These are phyloP conservation scores for Phoenicopterus ruber DNA, from an alignment of 2,113 vertebrate species.

Conservation along the genomic window DNA sequence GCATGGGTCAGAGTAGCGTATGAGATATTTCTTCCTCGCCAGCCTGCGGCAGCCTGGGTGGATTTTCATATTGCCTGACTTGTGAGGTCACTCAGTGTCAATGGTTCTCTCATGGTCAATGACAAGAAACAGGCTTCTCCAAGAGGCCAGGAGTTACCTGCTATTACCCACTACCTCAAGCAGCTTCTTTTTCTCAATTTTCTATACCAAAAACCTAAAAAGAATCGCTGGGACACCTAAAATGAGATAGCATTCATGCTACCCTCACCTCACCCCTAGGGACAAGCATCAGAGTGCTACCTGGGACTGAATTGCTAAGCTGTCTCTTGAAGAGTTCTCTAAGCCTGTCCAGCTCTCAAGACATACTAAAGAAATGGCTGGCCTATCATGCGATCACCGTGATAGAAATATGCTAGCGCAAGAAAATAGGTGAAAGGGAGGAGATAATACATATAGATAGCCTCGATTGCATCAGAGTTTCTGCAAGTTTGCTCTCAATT, in stretches of 20 bases:
- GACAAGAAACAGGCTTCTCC: background rate
- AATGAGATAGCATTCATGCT: background rate
- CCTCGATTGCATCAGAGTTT: background rate
- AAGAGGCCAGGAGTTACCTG: background rate
- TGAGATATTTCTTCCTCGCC: background rate
- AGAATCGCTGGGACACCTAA: background rate
- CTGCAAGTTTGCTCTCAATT: background rate
- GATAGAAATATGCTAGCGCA: background rate
- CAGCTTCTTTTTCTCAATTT: background rate
- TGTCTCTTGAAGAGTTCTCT: background rate
- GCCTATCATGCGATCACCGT: fast-evolving
- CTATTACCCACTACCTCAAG: background rate
- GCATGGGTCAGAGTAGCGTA: background rate
- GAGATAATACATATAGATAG: background rate
- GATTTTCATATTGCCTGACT: background rate
- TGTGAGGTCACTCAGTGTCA: background rate
- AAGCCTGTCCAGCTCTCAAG: background rate
- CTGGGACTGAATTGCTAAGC: background rate
- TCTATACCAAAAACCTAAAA: background rate
- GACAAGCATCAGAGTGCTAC: background rate
- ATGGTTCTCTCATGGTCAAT: background rate
- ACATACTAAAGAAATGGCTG: background rate
- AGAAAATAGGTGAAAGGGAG: background rate
- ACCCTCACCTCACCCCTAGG: background rate
- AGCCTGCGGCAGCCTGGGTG: no score